Evolutionary conservation across 2,888 invertebrate genomes (phyloP).

Genomic region (Watsonalla binaria): DNA sequence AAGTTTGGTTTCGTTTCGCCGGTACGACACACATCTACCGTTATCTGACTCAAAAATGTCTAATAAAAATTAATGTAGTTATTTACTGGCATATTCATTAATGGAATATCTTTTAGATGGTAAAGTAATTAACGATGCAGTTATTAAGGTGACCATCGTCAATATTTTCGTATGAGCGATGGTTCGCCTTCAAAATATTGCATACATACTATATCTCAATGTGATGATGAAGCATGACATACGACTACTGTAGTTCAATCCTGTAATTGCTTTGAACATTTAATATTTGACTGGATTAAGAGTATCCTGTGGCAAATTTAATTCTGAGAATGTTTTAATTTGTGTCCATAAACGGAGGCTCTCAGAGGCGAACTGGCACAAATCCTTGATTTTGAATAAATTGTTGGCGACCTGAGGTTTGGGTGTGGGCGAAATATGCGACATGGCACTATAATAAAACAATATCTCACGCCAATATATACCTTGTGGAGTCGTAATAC

Average conservation of each 20-base stretch:
- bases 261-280: not conserved
- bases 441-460: conserved; percentile 29
- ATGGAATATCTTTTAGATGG: conserved; percentile 37
- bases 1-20: conserved; percentile 48
- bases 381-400: conserved; percentile 70
- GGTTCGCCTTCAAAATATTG: not conserved
- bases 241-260: not conserved
- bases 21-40: conserved; percentile 52
- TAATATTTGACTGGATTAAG: conserved; percentile 1
- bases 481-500: conserved; percentile 41
- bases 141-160: conserved; percentile 32
- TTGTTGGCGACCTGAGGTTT: conserved; percentile 52
- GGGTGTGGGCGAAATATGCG: conserved; percentile 66
- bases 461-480: conserved; percentile 42
- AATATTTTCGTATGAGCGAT: conserved; percentile 12
- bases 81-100: conserved; percentile 49
- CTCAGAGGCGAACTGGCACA: conserved; percentile 43
- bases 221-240: not conserved
- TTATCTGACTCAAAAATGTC: conserved; percentile 54
- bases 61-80: conserved; percentile 55
- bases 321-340: conserved; percentile 23
- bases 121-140: conserved; percentile 42
- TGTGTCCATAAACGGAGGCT: conserved; percentile 22
- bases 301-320: conserved; percentile 10
- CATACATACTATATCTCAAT: not conserved